These are phyloP conservation scores for Dryobota labecula DNA, from an alignment of 2,888 invertebrate genomes.

Conservation along the genomic window DNA sequence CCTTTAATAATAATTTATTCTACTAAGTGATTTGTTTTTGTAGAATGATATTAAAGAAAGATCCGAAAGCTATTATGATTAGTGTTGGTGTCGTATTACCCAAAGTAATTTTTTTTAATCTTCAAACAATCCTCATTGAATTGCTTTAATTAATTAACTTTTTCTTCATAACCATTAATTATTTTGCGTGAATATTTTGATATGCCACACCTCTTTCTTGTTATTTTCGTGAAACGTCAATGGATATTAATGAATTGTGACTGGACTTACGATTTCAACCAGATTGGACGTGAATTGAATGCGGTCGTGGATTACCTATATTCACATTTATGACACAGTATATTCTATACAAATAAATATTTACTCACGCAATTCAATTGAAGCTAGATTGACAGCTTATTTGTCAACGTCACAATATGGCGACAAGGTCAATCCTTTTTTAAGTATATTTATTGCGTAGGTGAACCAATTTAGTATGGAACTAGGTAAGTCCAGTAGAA, in stretches of 20 bases:
- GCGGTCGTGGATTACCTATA: too few relatives aligned
- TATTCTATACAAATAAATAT: not conserved
- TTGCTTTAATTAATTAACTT: slow-evolving; percentile 3
- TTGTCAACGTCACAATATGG: not conserved
- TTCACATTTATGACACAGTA: not conserved
- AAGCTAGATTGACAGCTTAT: not conserved
- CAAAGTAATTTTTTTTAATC: not conserved
- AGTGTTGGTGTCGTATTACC: not conserved
- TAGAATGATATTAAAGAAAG: not conserved
- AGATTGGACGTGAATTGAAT: not conserved
- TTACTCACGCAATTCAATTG: not conserved
- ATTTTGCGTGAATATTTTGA: not conserved
- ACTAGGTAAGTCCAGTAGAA: not conserved
- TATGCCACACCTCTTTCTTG: not conserved
- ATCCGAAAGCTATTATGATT: not conserved
- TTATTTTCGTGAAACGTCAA: slow-evolving; percentile 1
- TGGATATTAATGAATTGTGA: not conserved
- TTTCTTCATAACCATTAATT: not conserved
- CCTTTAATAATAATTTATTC: not conserved
- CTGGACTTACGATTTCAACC: not conserved
- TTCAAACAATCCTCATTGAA: not conserved
- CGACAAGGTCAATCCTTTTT: not conserved
- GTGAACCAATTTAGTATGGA: not conserved
- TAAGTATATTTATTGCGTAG: not conserved
- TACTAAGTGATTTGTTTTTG: slow-evolving; percentile 11